Conservation (phyloP, 2,113 vertebrate genomes). For the Cochlearius cochlearius region DNA sequence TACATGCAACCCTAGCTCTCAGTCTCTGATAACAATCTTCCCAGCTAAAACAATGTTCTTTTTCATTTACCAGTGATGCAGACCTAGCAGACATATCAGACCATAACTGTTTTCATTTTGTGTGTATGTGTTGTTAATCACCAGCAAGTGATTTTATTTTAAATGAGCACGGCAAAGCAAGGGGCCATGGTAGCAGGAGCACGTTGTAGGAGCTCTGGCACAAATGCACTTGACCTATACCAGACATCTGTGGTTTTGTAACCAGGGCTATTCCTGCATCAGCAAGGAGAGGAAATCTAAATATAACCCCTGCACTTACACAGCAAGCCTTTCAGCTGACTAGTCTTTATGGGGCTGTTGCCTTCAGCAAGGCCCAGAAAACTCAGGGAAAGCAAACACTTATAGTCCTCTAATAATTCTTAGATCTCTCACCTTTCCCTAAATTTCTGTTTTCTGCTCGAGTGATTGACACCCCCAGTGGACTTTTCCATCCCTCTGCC, state of each 20-base stretch:
- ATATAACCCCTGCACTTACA: neutral
- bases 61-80: neutral
- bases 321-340: neutral
- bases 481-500: neutral
- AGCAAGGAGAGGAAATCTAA: neutral
- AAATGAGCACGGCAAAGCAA: neutral
- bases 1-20: neutral
- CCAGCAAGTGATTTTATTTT: neutral
- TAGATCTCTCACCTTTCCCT: neutral
- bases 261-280: neutral
- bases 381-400: neutral
- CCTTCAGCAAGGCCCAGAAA: neutral
- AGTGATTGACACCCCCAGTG: neutral
- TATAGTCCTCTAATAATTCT: neutral
- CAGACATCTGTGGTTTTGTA: neutral
- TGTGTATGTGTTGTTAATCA: neutral
- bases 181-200: neutral
- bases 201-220: neutral
- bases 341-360: neutral
- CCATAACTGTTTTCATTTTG: neutral
- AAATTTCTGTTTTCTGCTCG: neutral
- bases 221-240: neutral
- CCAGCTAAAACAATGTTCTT: neutral
- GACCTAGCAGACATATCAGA: neutral
- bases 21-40: neutral